phyloP scores from a whole-genome alignment of 2,113 vertebrate genomes.

The Chaenocephalus aceratus region DNA sequence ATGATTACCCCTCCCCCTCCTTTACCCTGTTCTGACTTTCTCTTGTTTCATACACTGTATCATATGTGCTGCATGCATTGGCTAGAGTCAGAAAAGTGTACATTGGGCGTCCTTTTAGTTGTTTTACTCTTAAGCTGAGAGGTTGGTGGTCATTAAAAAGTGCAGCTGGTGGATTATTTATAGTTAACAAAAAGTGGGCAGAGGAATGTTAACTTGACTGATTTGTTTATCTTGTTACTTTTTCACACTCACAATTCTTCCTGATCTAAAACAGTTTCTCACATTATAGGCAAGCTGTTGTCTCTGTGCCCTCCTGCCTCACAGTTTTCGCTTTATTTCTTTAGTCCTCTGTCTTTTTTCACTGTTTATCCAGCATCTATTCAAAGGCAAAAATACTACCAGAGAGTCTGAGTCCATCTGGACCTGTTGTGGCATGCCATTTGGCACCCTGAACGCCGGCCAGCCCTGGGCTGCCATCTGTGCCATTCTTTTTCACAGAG shows the following conservation, averaged over 20 bases:
- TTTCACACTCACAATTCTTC: constrained; percentile 10
- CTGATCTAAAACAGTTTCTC: neutral
- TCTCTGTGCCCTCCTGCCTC: constrained; percentile 1
- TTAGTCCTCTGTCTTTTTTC: constrained; percentile 10
- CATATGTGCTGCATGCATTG: neutral
- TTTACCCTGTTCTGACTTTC: neutral
- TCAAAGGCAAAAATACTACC: constrained; percentile 34
- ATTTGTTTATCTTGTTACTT: constrained; percentile 15
- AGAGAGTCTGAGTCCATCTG: constrained; percentile 63
- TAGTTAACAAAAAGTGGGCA: constrained; percentile 22
- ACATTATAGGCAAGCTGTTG: constrained; percentile 4
- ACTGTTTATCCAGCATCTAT: constrained; percentile 23
- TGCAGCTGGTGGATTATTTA: constrained; percentile 25
- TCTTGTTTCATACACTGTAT: neutral
- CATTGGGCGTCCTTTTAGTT: neutral
- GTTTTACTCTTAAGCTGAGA: neutral
- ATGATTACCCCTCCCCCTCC: too few relatives aligned
- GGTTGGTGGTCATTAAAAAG: neutral
- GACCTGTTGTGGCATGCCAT: constrained; percentile 63
- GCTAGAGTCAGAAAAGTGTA: neutral
- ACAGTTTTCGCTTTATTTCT: neutral
- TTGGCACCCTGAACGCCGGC: constrained; percentile 41
- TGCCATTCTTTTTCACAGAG: constrained; percentile 57
- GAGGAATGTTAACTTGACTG: constrained; percentile 25
- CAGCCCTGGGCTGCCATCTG: constrained; percentile 66